Percentiles rank a stretch among this genome's conserved stretches.
Evolutionary conservation across 2,113 vertebrate species (phyloP).

Genomic region (Psittacula cyanocephala): DNA sequence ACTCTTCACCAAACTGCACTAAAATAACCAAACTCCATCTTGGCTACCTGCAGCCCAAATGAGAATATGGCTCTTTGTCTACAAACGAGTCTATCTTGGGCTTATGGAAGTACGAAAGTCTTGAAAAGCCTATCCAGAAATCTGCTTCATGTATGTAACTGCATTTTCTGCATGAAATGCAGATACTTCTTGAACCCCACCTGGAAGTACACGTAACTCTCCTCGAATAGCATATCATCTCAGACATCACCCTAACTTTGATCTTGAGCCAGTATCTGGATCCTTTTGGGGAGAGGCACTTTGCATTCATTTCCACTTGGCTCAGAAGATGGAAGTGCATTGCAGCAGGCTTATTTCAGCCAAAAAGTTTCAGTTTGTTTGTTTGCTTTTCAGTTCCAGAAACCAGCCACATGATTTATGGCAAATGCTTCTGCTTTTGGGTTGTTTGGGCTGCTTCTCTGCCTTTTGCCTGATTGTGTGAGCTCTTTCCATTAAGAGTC

Average conservation of each 20-base stretch:
- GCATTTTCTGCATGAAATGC: neutral
- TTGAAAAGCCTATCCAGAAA: neutral
- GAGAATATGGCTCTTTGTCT: neutral
- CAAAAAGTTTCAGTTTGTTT: neutral
- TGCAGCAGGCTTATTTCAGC: neutral
- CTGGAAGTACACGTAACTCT: neutral
- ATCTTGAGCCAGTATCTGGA: neutral
- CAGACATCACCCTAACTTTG: neutral
- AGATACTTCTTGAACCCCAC: neutral
- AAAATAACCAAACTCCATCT: neutral
- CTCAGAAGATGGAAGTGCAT: neutral
- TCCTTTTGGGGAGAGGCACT: neutral
- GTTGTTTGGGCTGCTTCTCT: neutral
- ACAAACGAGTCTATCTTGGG: neutral
- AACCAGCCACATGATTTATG: neutral
- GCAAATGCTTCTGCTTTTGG: neutral
- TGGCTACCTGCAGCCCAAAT: neutral
- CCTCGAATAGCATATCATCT: neutral
- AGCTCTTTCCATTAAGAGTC: neutral
- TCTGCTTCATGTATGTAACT: neutral
- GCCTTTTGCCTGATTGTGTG: rapidly evolving
- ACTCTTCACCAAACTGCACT: neutral
- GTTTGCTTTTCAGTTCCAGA: neutral
- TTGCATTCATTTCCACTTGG: neutral
- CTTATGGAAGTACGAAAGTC: neutral